Percentiles rank a stretch among this genome's conserved stretches.
These are phyloP conservation scores for Frankliniella fusca DNA, from an alignment of 2,888 invertebrate species.

Conservation along the genomic window DNA sequence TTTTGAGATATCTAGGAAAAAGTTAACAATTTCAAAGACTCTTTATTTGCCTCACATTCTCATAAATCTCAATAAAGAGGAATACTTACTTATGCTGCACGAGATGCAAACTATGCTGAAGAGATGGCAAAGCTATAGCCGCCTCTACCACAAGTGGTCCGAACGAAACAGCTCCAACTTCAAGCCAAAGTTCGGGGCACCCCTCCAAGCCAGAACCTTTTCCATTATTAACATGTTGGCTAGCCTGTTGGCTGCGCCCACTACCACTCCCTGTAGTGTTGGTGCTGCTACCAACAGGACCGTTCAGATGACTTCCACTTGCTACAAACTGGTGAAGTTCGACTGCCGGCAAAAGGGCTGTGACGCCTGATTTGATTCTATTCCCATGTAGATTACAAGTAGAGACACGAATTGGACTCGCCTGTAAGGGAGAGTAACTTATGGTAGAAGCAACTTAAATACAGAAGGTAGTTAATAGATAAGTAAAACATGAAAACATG, in stretches of 20 bases:
- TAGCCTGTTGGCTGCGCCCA: slow-evolving; percentile 3
- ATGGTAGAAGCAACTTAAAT: slow-evolving; percentile 1
- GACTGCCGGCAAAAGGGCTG: slow-evolving; percentile 75
- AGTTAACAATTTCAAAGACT: slow-evolving; percentile 4
- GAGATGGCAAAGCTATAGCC: slow-evolving; percentile 72
- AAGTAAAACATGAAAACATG: slow-evolving; percentile 34
- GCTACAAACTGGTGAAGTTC: slow-evolving; percentile 63
- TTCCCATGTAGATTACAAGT: slow-evolving; percentile 94
- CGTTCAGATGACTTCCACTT: slow-evolving; percentile 47
- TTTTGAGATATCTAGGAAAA: slow-evolving; percentile 58
- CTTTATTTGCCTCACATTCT: slow-evolving; percentile 19
- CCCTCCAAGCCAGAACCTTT: slow-evolving; percentile 44
- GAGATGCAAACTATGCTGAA: slow-evolving; percentile 69
- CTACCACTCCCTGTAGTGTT: slow-evolving; percentile 60
- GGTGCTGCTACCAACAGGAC: slow-evolving; percentile 58
- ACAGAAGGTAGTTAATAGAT: slow-evolving; percentile 5
- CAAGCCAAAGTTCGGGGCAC: slow-evolving; percentile 75
- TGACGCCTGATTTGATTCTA: slow-evolving; percentile 83
- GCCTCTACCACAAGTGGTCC: slow-evolving; percentile 89
- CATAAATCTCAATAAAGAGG: neutral
- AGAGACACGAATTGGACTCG: slow-evolving; percentile 81
- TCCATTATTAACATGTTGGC: neutral
- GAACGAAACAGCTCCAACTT: slow-evolving; percentile 83
- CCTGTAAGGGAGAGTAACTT: slow-evolving; percentile 46
- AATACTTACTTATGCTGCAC: slow-evolving; percentile 67